Base-by-base conservation (phyloP, 2,113 vertebrate genomes). In the Hipposideros armiger region DNA sequence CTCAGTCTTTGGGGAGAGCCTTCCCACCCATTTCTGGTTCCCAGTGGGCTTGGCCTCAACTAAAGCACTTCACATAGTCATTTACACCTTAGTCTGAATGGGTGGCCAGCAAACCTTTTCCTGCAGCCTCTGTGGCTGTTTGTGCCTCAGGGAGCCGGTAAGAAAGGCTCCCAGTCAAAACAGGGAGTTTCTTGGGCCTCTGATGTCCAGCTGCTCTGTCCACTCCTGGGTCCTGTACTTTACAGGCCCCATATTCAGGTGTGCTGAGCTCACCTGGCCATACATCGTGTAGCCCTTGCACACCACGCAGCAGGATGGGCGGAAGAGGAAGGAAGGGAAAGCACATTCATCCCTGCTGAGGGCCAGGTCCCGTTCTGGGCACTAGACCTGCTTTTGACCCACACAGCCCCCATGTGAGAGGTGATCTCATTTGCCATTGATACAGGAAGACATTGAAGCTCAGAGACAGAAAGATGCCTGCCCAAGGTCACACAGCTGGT, bases 171-270 rank as follows among this genome's bases (percentile, higher is more conserved):
- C 15, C 9, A 16, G 60, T 58, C 80, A 36, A 64, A 42, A 20
- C 11, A 54, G 52, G 45, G 84, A 16, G 40, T 52, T 54, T 64
- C 14, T 40, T 36, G 66, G n/a, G 74, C 60, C 83, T n/a, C 42
- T 56, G n/a, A 5, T 20, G 26, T 50, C 10, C 22, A 19, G 26
- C 11, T 42, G 16, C n/a, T 73, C 4, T 2, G 26, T 40, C 42
- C 20, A 7, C 10, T 30, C 3, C 4, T 1, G 0, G 58, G 7
- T n/a, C 66, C 76, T 1, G 13, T 3, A 0, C 24, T 0, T 2
- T 1, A 24, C 32, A 66, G 32, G 9, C 4, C 50, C 4, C 22
- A 4, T 0, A 3, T 20, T 22, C 56, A 66, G 66, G 6, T 26
- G 16, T 36, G 42, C 20, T 20, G 62, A 40, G 42, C 69, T 86